A percentile compares a stretch with the other conserved stretches of the same genome.
Evolutionary conservation across 2,797 vertebrate genomes (phyloP).

Genomic region (Oophaga sylvatica): DNA sequence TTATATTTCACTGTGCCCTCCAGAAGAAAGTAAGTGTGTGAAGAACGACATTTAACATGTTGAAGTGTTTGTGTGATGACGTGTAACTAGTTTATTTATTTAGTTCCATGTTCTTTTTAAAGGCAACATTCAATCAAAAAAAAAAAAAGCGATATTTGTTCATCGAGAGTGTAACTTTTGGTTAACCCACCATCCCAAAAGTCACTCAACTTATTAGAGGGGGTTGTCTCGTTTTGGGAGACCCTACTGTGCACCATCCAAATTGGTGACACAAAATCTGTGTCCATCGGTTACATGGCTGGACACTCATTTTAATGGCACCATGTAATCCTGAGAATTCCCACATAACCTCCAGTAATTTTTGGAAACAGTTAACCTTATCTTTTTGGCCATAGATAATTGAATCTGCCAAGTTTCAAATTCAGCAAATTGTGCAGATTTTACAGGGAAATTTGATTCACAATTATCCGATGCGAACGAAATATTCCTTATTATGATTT

Average conservation of each 20-base stretch:
- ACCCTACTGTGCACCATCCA: not conserved
- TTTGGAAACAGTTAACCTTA: not conserved
- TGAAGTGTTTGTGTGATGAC: not conserved
- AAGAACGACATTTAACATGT: not conserved
- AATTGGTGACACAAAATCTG: not conserved
- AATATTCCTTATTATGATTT: too few relatives aligned
- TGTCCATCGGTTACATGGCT: not conserved
- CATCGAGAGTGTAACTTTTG: not conserved
- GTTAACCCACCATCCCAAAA: not conserved
- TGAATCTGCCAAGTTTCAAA: too few relatives aligned
- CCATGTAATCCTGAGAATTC: not conserved
- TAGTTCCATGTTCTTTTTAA: not conserved
- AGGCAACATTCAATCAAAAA: not conserved
- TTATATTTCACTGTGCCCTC: slow-evolving; percentile 97
- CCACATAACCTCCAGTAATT: not conserved
- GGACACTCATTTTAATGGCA: too few relatives aligned
- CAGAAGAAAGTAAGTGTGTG: slow-evolving; percentile 92
- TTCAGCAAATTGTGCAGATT: too few relatives aligned
- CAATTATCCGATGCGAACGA: too few relatives aligned
- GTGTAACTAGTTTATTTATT: not conserved
- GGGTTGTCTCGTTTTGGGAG: not conserved
- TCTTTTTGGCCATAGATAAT: too few relatives aligned
- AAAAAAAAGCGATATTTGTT: not conserved
- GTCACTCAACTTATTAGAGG: not conserved
- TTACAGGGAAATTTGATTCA: too few relatives aligned